Evolutionary conservation across 2,113 vertebrate species (phyloP), one percentile per base, ranked within the genome.

Genomic region (Pedionomus torquatus): DNA sequence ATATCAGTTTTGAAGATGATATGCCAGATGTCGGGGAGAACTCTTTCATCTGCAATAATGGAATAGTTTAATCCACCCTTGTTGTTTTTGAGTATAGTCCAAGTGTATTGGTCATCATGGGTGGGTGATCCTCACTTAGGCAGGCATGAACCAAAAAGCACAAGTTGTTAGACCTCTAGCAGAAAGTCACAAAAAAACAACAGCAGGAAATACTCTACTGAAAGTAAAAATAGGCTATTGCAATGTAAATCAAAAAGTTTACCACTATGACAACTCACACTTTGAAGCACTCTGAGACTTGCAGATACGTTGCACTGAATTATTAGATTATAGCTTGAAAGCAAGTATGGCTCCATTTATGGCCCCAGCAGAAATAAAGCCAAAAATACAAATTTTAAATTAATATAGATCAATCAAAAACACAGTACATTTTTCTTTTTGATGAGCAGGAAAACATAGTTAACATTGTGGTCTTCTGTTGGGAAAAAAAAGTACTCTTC

Each of bases 51-150:
- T 97, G 74, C 97, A 92, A 97, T 97, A 97, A 97, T 94, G 92
- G 93, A 97, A 97, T 85, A 96, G 96, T 92, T 97, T 97, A 87
- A 96, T 95, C 97, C 97, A 97, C 97, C 97, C 97, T 95, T 97
- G 96, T 97, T 97, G 95, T 94, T 97, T 97, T 97, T 98, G 97
- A 97, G 93, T 30, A 33, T 60, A 51, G 74, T 91, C 96, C 97
- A 98, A 95, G 63, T 83, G 90, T 82, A 97, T 97, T 97, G 97
- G 97, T 97, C 97, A 98, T 97, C 96, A 94, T 98, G 96, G 96
- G 97, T 98, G 97, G 96, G 95, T 97, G 96, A 97, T 95, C 89
- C 94, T 95, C 75, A 57, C 93, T 97, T 89, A 82, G 76, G 93
- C 96, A 97, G 95, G 92, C 95, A 95, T 95, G 90, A 95, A 97